Conservation (phyloP, 2,797 vertebrate genomes). For the Danionella dracula region DNA sequence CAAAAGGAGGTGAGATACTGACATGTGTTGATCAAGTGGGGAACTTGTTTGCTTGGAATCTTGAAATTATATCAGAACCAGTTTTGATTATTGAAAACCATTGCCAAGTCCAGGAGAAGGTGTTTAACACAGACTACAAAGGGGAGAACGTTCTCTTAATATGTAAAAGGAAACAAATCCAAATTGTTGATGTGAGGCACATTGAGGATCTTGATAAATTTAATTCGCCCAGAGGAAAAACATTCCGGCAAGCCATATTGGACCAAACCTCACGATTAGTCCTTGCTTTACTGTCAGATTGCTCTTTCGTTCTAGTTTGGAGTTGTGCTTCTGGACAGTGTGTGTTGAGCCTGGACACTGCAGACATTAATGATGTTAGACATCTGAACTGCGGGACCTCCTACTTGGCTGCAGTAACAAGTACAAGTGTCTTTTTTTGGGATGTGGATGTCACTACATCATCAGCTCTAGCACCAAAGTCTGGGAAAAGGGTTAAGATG, state of each 20-base stretch:
- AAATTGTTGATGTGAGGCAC: slow-evolving; percentile 61
- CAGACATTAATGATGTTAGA: slow-evolving; percentile 25
- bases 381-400: slow-evolving; percentile 56
- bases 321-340: slow-evolving; percentile 65
- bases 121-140: slow-evolving; percentile 58
- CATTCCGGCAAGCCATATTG: slow-evolving; percentile 63
- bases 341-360: slow-evolving; percentile 61
- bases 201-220: slow-evolving; percentile 63
- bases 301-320: slow-evolving; percentile 65
- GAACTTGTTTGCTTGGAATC: slow-evolving; percentile 63
- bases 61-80: slow-evolving; percentile 43
- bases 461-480: slow-evolving; percentile 59
- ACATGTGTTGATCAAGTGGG: slow-evolving; percentile 63
- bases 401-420: slow-evolving; percentile 53
- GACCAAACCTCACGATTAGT: slow-evolving; percentile 59
- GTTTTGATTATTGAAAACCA: slow-evolving; percentile 52
- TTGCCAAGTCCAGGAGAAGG: slow-evolving; percentile 11
- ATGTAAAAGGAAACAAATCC: slow-evolving; percentile 60
- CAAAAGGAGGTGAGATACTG: slow-evolving; percentile 47
- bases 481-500: slow-evolving; percentile 50
- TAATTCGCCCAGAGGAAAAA: slow-evolving; percentile 52
- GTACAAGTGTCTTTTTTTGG: slow-evolving; percentile 61
- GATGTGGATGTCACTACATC: slow-evolving; percentile 59
- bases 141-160: slow-evolving; percentile 55
- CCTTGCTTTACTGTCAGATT: slow-evolving; percentile 62